Base-by-base conservation (phyloP, 2,888 invertebrate genomes). In the Drosophila lutescens region DNA sequence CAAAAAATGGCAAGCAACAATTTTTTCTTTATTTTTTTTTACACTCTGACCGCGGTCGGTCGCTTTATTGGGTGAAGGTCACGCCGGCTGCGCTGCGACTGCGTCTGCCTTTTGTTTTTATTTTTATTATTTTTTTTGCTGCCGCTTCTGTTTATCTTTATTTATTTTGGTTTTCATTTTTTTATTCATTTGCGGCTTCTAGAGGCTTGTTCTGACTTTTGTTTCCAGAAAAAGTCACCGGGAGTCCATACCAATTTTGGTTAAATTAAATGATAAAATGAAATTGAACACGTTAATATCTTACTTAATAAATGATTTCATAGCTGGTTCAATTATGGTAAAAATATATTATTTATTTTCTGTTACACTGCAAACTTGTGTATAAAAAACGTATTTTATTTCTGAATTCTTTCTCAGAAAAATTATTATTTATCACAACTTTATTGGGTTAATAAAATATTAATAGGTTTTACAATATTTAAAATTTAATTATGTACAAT, bases 11-110 rank as follows among this genome's bases (percentile, higher is more conserved):
- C 66, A 26, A 43, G 8, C 30, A 65, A 23, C 63, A 44, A 38
- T 40, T 63, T 36, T 63, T 61, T 43, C 67, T 17, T 12, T 30
- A n/a, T 12, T 49, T 17, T 46, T 65, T 71, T 51, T 38, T 76
- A 66, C 80, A 74, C 85, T 80, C 63, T 87, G 81, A 78, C 79
- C 86, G 74, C 74, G 70, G 70, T 80, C 63, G 60, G 67, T 70
- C 69, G 85, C 67, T 85, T 82, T 87, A 82, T 85, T 82, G 82
- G 82, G 88, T 87, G 82, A 82, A 82, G 82, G 82, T 87, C 82
- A 71, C 58, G 70, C 67, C 68, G 55, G 47, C 79, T 61, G 74
- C 73, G 71, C 70, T 65, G 75, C 68, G 50, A 62, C 49, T 81
- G 60, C 66, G 77, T 61, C 65, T 72, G 47, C 53, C 32, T 65